Evolutionary conservation across 2,797 vertebrate genomes (phyloP).

Genomic region (Clarias platycephalus): DNA sequence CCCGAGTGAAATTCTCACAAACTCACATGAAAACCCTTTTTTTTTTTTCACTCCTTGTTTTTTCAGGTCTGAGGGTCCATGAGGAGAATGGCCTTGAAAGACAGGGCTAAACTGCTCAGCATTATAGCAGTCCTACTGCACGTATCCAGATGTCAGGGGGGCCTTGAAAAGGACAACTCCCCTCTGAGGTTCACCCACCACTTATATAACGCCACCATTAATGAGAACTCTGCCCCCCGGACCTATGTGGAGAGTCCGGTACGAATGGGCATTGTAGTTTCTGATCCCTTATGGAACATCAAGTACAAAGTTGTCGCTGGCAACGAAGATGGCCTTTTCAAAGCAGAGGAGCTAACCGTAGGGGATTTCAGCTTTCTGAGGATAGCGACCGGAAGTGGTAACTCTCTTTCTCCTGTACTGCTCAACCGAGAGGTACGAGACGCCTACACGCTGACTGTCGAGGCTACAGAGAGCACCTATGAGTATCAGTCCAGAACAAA

Average conservation of each 20-base stretch:
- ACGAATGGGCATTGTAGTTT: constrained; percentile 88
- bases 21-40: not conserved
- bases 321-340: constrained; percentile 82
- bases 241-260: constrained; percentile 83
- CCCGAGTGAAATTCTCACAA: not conserved
- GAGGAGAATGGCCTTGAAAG: constrained; percentile 67
- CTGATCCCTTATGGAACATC: constrained; percentile 78
- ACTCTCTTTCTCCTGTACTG: constrained; percentile 72
- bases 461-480: constrained; percentile 81
- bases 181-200: constrained; percentile 85
- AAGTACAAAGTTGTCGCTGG: constrained; percentile 84
- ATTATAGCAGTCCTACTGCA: constrained; percentile 64
- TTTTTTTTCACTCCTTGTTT: not conserved
- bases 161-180: constrained; percentile 67
- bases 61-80: constrained; percentile 63
- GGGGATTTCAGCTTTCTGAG: constrained; percentile 96
- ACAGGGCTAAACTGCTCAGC: constrained; percentile 56
- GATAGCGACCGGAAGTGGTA: constrained; percentile 86
- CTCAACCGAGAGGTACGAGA: constrained; percentile 93
- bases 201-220: constrained; percentile 89
- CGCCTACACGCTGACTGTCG: constrained; percentile 84
- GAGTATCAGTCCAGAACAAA: constrained; percentile 80
- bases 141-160: constrained; percentile 63
- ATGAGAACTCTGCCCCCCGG: constrained; percentile 91
- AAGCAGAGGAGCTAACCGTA: constrained; percentile 79